phyloP scores from a whole-genome alignment of 1,140 invertebrate species.

The Drosophila arizonae region DNA sequence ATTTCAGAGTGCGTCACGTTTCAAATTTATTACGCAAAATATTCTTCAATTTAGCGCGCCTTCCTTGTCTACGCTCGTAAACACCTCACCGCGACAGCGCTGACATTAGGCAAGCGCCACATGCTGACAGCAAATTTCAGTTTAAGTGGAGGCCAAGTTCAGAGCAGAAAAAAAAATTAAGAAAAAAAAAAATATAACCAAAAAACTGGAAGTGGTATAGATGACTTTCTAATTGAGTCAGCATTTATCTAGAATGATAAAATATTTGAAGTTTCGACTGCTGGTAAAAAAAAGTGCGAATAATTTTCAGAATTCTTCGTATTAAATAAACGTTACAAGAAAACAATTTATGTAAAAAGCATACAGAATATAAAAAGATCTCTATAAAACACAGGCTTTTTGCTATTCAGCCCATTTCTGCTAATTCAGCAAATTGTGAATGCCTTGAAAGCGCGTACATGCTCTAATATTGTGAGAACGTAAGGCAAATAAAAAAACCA shows the following conservation, averaged over 20 bases:
- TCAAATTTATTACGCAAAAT: slow-evolving; percentile 75
- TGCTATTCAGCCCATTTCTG: background rate
- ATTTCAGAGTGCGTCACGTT: slow-evolving; percentile 63
- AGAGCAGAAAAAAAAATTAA: background rate
- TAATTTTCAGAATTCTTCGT: too few relatives aligned
- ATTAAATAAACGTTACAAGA: too few relatives aligned
- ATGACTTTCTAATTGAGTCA: slow-evolving; percentile 29
- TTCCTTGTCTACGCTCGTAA: slow-evolving; percentile 38
- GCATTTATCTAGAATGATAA: background rate
- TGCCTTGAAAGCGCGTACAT: slow-evolving; percentile 45
- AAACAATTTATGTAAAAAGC: too few relatives aligned
- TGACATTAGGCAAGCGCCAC: slow-evolving; percentile 34
- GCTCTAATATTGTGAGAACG: slow-evolving; percentile 54
- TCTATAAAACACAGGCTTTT: background rate
- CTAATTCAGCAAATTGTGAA: slow-evolving; percentile 46
- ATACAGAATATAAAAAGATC: too few relatives aligned
- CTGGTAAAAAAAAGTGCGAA: background rate
- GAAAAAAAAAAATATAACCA: background rate
- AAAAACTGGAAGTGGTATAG: background rate
- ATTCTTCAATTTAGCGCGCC: slow-evolving; percentile 67
- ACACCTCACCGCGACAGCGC: slow-evolving; percentile 34
- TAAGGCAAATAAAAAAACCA: slow-evolving; percentile 56
- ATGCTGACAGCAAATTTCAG: slow-evolving; percentile 43
- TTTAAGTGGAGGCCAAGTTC: slow-evolving; percentile 27
- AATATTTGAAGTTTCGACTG: slow-evolving; percentile 11